phyloP scores from a whole-genome alignment of 2,888 invertebrate genomes.

The Subacronicta megacephala region DNA sequence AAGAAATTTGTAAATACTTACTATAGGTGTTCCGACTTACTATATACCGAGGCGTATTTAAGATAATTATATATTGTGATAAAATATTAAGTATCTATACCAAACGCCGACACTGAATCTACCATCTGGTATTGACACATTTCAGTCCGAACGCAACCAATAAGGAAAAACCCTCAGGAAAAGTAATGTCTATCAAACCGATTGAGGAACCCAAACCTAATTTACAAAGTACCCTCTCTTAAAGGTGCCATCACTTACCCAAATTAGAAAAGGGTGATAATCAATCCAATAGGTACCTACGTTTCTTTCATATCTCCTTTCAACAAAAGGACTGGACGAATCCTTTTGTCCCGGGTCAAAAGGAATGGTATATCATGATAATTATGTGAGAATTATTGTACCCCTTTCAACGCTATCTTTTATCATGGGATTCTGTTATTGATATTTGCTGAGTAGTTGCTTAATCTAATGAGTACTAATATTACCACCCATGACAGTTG shows the following conservation, averaged over 20 bases:
- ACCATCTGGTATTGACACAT: constrained; percentile 19
- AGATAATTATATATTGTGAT: not conserved
- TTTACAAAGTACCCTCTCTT: constrained; percentile 35
- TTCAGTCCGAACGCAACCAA: constrained; percentile 18
- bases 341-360: constrained; percentile 30
- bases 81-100: not conserved
- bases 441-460: constrained; percentile 2
- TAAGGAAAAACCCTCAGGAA: constrained; percentile 23
- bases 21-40: no score
- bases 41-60: constrained; percentile 17
- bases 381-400: constrained; percentile 35
- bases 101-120: not conserved
- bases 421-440: constrained; percentile 11
- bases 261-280: constrained; percentile 44
- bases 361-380: constrained; percentile 28
- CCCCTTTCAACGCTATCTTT: not conserved
- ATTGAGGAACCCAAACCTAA: constrained; percentile 30
- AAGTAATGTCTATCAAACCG: constrained; percentile 22
- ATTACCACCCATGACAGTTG: no score
- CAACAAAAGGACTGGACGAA: constrained; percentile 29
- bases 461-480: no score
- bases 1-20: no score
- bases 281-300: constrained; percentile 36
- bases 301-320: constrained; percentile 42
- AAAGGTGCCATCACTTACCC: constrained; percentile 40